Base-by-base conservation (phyloP, 2,797 vertebrate genomes). In the Galaxias olidus region DNA sequence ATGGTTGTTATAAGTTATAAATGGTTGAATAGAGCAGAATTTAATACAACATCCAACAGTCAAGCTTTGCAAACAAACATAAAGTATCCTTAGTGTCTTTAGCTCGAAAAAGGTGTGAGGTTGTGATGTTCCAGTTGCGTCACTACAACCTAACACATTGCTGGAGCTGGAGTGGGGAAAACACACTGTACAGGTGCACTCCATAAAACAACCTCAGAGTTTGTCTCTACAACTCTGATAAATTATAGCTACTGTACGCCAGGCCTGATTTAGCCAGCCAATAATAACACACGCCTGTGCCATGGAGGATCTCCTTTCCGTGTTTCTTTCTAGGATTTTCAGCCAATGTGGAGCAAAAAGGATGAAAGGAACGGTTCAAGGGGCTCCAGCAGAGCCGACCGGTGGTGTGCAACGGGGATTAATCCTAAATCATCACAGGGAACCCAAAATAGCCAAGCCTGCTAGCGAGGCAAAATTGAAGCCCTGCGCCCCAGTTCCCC, bases 371-470 rank as follows among this genome's bases (percentile, higher is more conserved):
- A 13, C 5, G 2, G 43, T 62, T 14, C 68, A 61, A 64, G 62
- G 18, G 30, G n/a, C 60, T 45, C 46, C 14, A 43, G 53, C 4
- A 58, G 20, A 49, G 58, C 63, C 81, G 76, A 73, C 69, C 75
- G 65, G 9, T 9, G 60, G 52, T 2, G 14, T 57, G 60, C 68
- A 49, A n/a, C 15, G 9, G 69, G 69, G 79, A 73, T 80, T 78
- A 67, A 74, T 71, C 68, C 65, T 63, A 51, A 72, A 64, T 64
- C 75, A 74, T 74, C 65, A 66, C 61, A 4, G 44, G 62, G 62
- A 76, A 84, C 84, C 84, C 74, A 87, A 90, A 89, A 89, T 87
- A 89, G 69, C 82, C 64, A 19, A 68, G 61, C 19, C 50, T 81
- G 84, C 75, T 84, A 87, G 76, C 78, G 46, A 68, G 65, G 84